Evolutionary conservation across 1,140 invertebrate species (phyloP).

Genomic region (Neuroterus valhalla): DNA sequence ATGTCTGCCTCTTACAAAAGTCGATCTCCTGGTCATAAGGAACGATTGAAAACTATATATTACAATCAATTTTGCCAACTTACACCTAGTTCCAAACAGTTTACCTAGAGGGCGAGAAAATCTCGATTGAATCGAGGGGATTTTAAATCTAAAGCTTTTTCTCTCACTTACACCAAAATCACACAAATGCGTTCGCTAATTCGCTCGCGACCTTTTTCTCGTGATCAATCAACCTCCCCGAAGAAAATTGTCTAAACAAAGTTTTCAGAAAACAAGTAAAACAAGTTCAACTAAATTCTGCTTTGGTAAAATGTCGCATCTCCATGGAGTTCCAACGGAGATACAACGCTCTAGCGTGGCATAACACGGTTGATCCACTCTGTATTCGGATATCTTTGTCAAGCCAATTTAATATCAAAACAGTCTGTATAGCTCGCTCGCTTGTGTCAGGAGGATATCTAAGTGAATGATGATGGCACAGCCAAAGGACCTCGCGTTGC

Average conservation of each 20-base stretch:
- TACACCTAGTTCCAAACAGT: not conserved
- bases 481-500: slow-evolving; percentile 69
- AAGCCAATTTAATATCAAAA: too few species aligned
- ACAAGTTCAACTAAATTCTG: slow-evolving; percentile 2
- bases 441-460: slow-evolving; percentile 63
- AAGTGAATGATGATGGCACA: slow-evolving; percentile 69
- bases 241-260: not conserved
- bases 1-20: not conserved
- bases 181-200: slow-evolving; percentile 1
- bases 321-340: too few species aligned
- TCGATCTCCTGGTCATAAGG: not conserved
- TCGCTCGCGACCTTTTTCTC: slow-evolving; percentile 6
- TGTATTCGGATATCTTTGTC: too few species aligned
- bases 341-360: too few species aligned
- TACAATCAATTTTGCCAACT: slow-evolving; percentile 45
- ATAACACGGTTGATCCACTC: too few species aligned
- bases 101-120: not conserved
- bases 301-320: not conserved
- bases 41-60: slow-evolving; percentile 42
- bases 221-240: not conserved
- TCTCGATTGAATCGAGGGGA: not conserved
- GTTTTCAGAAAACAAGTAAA: not conserved
- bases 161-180: slow-evolving; percentile 13
- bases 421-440: slow-evolving; percentile 39
- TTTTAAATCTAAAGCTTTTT: slow-evolving; percentile 42